phyloP scores from a whole-genome alignment of 1,140 invertebrate species.

The Euura saliciscinereae region DNA sequence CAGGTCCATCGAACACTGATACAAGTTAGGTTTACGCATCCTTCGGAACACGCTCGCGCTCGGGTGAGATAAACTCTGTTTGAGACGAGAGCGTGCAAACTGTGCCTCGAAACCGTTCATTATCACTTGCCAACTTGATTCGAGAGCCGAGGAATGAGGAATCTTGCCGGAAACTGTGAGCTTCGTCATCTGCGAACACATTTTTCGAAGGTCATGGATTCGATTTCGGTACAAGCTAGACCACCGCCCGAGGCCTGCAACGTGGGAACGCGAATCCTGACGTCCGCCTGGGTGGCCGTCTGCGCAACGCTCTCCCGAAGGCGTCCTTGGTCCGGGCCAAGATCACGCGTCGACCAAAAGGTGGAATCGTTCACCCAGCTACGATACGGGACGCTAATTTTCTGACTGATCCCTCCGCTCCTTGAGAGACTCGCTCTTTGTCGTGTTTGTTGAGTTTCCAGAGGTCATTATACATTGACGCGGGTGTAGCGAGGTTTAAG shows the following conservation, averaged over 20 bases:
- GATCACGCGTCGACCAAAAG: background rate
- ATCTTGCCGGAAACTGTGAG: too few relatives aligned
- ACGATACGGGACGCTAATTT: background rate
- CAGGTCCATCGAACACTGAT: background rate
- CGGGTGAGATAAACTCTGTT: background rate
- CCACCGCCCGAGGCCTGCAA: slow-evolving; percentile 15
- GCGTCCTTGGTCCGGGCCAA: slow-evolving; percentile 19
- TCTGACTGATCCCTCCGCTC: background rate
- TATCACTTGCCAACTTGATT: too few relatives aligned
- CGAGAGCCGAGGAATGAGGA: too few relatives aligned
- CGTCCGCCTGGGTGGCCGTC: slow-evolving; percentile 18
- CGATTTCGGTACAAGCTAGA: slow-evolving; percentile 14
- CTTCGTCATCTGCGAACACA: too few relatives aligned
- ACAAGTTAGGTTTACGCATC: background rate
- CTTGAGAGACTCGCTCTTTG: background rate
- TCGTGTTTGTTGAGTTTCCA: background rate
- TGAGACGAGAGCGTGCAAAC: background rate
- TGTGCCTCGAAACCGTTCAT: background rate
- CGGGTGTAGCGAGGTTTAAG: slow-evolving; percentile 11
- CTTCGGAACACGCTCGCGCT: background rate
- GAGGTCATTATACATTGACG: background rate
- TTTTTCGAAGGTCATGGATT: background rate
- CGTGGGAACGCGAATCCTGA: slow-evolving; percentile 14
- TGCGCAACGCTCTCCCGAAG: background rate
- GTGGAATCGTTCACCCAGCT: background rate